Evolutionary conservation across 2,797 vertebrate genomes (phyloP), one percentile per base, ranked within the genome.

Genomic region (Xenops minutus): DNA sequence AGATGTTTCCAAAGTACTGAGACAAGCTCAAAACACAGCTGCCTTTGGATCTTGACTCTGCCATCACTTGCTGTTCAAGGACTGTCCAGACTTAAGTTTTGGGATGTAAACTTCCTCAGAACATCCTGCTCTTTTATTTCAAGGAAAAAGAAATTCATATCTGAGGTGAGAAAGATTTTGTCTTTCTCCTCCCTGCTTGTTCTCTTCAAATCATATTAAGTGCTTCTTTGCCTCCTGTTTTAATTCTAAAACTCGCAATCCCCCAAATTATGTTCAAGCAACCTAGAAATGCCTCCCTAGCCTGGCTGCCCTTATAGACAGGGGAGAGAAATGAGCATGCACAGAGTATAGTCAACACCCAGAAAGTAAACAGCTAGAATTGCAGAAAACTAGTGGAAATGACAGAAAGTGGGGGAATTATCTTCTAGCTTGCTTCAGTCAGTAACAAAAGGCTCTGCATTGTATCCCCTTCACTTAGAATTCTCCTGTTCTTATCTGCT

Each of bases 1-100:
- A 95, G 92, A 96, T 95, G 93, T 95, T 97, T 94, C 95, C 59
- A 39, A 96, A 96, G 74, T 93, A 95, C 93, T 92, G 95, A 96
- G 90, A 87, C 86, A 88, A 97, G 93, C 94, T 93, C 68, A 91
- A 95, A 95, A 93, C 7, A 73, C 91, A 95, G 95, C 92, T 96
- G 92, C 56, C 49, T 72, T 86, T 89, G 59, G 81, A 96, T 89
- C 92, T 88, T 93, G 78, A 59, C 88, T 95, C 52, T 95, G 89
- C 88, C 85, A 84, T 96, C 83, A 44, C 80, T 96, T 89, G 75
- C 85, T 95, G 94, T 88, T 97, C 92, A 94, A 95, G 89, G 92
- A 91, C 88, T 95, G 96, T 89, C 95, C 93, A 95, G 95, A 84
- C 88, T 77, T 89, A 77, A 93, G 73, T 93, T 93, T 83, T 72